Conservation (phyloP, 1,140 invertebrate genomes). For the Drosophila parvula region DNA sequence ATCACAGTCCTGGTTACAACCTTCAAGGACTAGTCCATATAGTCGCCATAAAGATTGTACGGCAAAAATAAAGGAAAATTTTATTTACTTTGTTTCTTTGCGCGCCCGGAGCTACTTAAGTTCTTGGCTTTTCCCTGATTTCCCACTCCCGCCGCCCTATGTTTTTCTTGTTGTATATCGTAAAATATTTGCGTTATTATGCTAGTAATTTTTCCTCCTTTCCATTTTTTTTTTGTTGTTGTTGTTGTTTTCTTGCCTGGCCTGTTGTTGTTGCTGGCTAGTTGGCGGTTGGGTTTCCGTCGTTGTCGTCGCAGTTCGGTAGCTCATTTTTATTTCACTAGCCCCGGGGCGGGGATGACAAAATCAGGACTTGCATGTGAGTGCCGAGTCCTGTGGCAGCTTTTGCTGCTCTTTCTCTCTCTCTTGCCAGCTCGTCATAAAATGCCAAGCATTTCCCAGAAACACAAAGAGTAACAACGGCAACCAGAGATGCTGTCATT, state of each 20-base stretch:
- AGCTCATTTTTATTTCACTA: conserved; percentile 77
- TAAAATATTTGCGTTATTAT: conserved; percentile 83
- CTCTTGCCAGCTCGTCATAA: conserved; percentile 59
- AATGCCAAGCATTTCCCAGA: conserved; percentile 64
- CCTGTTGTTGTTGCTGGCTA: conserved; percentile 27
- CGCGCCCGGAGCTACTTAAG: conserved; percentile 73
- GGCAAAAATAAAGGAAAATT: conserved; percentile 69
- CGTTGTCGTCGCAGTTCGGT: conserved; percentile 54
- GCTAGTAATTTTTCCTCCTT: conserved; percentile 74
- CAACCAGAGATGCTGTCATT: conserved; percentile 47
- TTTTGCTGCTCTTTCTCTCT: conserved; percentile 9
- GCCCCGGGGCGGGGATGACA: conserved; percentile 63
- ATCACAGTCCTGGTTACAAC: conserved; percentile 5
- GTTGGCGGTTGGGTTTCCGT: conserved; percentile 35
- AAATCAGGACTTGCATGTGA: conserved; percentile 64
- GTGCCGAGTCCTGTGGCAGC: conserved; percentile 24
- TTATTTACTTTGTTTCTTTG: conserved; percentile 77
- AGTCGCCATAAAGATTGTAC: conserved; percentile 9
- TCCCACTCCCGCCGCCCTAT: conserved; percentile 34
- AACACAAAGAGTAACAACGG: conserved; percentile 36
- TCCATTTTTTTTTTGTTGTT: too few relatives aligned
- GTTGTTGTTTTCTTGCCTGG: conserved; percentile 17
- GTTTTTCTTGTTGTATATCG: conserved; percentile 57
- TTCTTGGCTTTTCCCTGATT: conserved; percentile 70
- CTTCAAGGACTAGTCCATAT: background rate